phyloP scores from a whole-genome alignment of 2,888 invertebrate genomes.

The Brenthis ino region DNA sequence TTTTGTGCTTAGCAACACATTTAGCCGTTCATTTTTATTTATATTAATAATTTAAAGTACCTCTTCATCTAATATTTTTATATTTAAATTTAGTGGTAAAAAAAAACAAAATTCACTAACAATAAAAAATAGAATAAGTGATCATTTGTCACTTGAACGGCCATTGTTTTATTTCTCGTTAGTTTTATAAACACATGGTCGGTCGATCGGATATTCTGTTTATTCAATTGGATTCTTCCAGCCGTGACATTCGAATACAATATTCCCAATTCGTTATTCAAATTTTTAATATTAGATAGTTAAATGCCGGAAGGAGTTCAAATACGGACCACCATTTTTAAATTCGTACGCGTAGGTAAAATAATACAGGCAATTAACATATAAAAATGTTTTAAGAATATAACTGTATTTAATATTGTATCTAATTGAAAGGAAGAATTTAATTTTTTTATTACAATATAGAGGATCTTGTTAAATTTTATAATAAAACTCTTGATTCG shows the following conservation, averaged over 20 bases:
- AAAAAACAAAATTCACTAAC: slow-evolving; percentile 5
- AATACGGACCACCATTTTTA: not conserved
- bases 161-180: slow-evolving; percentile 43
- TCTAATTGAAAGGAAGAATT: slow-evolving; percentile 8
- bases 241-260: slow-evolving; percentile 42
- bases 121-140: slow-evolving; percentile 25
- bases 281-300: slow-evolving; percentile 41
- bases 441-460: slow-evolving; percentile 19
- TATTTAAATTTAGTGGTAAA: not conserved
- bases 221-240: slow-evolving; percentile 48
- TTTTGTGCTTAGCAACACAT: no score
- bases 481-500: slow-evolving; percentile 26
- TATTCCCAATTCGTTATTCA: slow-evolving; percentile 46
- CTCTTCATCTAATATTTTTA: no score
- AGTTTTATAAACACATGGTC: slow-evolving; percentile 42
- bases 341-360: no score
- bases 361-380: no score
- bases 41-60: no score
- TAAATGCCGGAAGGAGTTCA: slow-evolving; percentile 15
- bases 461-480: slow-evolving; percentile 30
- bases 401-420: not conserved
- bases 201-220: slow-evolving; percentile 43
- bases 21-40: no score
- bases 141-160: slow-evolving; percentile 34
- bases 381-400: no score